These are phyloP conservation scores for Drosophila oshimai DNA, from an alignment of 1,140 invertebrate genomes.

Conservation along the genomic window DNA sequence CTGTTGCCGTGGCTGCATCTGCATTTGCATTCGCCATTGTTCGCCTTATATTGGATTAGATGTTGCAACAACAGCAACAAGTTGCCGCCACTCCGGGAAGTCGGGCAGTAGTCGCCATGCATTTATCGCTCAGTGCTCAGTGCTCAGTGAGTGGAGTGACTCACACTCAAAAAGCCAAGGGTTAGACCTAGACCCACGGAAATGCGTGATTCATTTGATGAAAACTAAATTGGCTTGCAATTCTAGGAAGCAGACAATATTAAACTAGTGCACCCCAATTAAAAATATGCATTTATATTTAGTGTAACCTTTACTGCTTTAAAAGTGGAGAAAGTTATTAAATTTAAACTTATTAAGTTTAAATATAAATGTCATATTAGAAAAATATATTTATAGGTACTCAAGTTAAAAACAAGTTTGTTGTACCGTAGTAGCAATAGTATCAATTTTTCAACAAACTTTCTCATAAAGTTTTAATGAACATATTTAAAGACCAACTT, in stretches of 20 bases:
- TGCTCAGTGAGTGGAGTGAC: too few species aligned
- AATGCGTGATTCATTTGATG: constrained; percentile 25
- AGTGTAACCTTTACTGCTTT: too few species aligned
- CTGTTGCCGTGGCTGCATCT: constrained; percentile 40
- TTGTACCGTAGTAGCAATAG: too few species aligned
- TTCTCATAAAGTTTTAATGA: too few species aligned
- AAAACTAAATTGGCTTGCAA: background rate
- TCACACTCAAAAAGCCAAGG: constrained; percentile 20
- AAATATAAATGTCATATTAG: too few species aligned
- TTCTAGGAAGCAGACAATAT: background rate
- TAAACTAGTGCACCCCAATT: background rate
- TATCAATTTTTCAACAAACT: too few species aligned
- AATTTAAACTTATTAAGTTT: too few species aligned
- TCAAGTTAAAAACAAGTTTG: too few species aligned
- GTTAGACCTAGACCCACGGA: constrained; percentile 19
- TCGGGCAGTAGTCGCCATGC: constrained; percentile 41
- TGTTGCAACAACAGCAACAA: constrained; percentile 53
- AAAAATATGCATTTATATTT: background rate
- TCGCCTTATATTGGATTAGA: constrained; percentile 50
- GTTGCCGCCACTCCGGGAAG: constrained; percentile 56
- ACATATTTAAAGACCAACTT: too few species aligned
- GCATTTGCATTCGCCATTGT: constrained; percentile 49
- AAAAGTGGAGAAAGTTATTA: too few species aligned
- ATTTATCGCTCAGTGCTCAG: constrained; percentile 27
- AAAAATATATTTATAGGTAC: too few species aligned